Percentiles rank a stretch among this genome's conserved stretches.
Conservation (phyloP, 2,113 vertebrate genomes). For the Paradoxurus hermaphroditus region DNA sequence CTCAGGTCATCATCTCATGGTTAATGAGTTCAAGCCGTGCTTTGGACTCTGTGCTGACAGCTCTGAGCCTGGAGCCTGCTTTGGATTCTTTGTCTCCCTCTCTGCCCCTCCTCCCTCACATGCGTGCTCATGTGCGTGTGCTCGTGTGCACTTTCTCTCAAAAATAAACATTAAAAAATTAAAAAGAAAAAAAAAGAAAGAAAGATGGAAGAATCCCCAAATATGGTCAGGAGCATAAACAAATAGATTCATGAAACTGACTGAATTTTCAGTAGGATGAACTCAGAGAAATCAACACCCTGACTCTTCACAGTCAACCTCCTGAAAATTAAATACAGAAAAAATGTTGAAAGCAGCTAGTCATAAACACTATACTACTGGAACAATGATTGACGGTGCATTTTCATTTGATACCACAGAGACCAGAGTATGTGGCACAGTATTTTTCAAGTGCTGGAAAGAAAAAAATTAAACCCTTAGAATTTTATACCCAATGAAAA, state of each 20-base stretch:
- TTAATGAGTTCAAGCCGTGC: no score
- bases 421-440: background rate
- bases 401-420: background rate
- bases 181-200: background rate
- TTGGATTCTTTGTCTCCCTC: no score
- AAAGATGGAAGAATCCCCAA: background rate
- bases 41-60: no score
- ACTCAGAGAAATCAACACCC: background rate
- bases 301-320: background rate
- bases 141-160: no score
- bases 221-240: background rate
- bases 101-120: no score
- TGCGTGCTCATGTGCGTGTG: no score
- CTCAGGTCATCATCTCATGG: no score
- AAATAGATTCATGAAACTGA: background rate
- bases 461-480: background rate
- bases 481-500: conserved; percentile 13
- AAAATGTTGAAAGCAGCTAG: background rate
- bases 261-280: background rate
- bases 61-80: no score
- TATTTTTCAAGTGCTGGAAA: conserved; percentile 24
- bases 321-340: background rate
- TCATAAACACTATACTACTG: background rate
- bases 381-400: background rate
- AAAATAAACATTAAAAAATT: no score